Percentiles rank a stretch among this genome's conserved stretches.
phyloP scores from a whole-genome alignment of 1,140 invertebrate species.

The Drosophila grimshawi region DNA sequence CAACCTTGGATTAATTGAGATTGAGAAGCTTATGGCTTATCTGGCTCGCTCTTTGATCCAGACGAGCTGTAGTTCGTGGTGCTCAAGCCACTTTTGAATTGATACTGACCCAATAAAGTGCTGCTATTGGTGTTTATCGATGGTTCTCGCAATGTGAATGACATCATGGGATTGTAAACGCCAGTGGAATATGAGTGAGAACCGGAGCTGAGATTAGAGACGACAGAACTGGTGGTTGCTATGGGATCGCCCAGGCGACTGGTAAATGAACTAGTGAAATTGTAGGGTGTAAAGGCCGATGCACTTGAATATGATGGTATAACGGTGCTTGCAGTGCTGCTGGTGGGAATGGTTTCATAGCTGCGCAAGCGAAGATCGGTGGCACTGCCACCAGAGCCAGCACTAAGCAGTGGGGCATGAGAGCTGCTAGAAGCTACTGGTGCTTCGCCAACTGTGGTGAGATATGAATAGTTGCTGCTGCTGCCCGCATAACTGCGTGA shows the following conservation, averaged over 20 bases:
- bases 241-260: constrained; percentile 46
- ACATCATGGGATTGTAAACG: constrained; percentile 77
- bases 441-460: constrained; percentile 24
- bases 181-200: constrained; percentile 60
- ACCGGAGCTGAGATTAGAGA: constrained; percentile 33
- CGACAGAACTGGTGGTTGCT: constrained; percentile 17
- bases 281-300: constrained; percentile 59
- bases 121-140: constrained; percentile 21
- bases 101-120: constrained; percentile 50
- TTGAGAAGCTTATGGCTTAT: constrained; percentile 53
- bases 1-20: constrained; percentile 37
- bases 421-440: background rate
- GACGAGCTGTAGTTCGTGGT: constrained; percentile 30
- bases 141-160: constrained; percentile 68
- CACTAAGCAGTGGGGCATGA: background rate
- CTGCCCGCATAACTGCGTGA: constrained; percentile 42
- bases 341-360: constrained; percentile 41
- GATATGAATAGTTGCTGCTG: constrained; percentile 57
- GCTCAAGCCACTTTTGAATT: constrained; percentile 51
- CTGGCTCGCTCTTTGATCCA: constrained; percentile 39
- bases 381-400: constrained; percentile 23
- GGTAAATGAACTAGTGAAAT: constrained; percentile 54
- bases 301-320: constrained; percentile 25
- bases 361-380: constrained; percentile 54
- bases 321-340: constrained; percentile 5